Evolutionary conservation across 2,797 vertebrate species (phyloP).

Genomic region (Chiloscyllium punctatum): DNA sequence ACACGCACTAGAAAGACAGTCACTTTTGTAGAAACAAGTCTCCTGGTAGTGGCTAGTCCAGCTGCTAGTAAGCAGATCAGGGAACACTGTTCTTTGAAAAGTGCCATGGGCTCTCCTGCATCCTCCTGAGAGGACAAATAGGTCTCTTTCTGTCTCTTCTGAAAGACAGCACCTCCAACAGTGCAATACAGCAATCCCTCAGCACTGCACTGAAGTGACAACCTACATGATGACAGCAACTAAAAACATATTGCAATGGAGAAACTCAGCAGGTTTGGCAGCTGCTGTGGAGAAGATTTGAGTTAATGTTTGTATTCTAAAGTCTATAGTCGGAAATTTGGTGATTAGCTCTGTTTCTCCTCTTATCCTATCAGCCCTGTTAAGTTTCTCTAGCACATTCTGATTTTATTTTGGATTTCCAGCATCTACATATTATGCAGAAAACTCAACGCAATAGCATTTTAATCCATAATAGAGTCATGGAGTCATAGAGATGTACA

Average conservation of each 20-base stretch:
- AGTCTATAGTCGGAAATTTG: too few species aligned
- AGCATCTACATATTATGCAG: too few species aligned
- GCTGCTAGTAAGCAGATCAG: not conserved
- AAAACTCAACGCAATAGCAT: not conserved
- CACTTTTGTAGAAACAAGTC: not conserved
- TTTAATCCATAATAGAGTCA: not conserved
- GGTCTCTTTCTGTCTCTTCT: not conserved
- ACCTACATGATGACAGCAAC: too few species aligned
- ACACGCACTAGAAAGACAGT: not conserved
- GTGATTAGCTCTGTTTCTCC: too few species aligned
- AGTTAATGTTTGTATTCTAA: too few species aligned
- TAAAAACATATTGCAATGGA: too few species aligned
- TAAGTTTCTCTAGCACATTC: too few species aligned
- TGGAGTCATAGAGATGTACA: too few species aligned
- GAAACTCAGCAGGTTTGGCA: too few species aligned
- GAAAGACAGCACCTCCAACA: not conserved
- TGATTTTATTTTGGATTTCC: too few species aligned
- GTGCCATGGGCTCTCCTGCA: not conserved
- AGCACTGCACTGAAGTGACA: not conserved
- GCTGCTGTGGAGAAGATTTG: too few species aligned
- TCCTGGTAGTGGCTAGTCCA: not conserved
- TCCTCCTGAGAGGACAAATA: not conserved
- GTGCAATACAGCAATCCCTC: not conserved
- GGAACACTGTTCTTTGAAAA: not conserved
- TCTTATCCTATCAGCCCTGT: too few species aligned